These are phyloP conservation scores for Amorpha juglandis DNA, from an alignment of 2,888 invertebrate species.

Conservation along the genomic window DNA sequence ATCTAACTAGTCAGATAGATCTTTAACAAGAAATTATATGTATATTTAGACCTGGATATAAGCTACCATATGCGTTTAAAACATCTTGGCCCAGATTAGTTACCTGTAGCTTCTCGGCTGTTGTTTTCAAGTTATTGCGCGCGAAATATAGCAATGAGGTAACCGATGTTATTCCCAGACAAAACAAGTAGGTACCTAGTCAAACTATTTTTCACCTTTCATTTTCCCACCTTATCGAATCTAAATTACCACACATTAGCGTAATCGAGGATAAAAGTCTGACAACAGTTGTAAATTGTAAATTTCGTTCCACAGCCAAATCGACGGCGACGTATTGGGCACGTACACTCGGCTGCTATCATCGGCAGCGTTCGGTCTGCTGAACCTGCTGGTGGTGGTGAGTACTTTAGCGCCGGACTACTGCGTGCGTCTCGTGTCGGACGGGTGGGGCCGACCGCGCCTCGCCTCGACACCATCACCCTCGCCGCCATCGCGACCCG, in stretches of 20 bases:
- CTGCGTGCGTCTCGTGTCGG: slow-evolving; percentile 53
- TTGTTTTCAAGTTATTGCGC: too few relatives aligned
- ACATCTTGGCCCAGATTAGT: too few relatives aligned
- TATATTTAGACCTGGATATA: too few relatives aligned
- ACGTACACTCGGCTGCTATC: slow-evolving; percentile 85
- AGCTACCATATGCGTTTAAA: too few relatives aligned
- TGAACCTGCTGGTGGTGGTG: slow-evolving; percentile 77
- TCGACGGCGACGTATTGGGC: slow-evolving; percentile 83
- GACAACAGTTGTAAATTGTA: background rate
- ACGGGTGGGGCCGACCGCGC: slow-evolving; percentile 46
- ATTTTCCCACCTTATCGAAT: too few relatives aligned
- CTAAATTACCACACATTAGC: background rate
- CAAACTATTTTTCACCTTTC: too few relatives aligned
- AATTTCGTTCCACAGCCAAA: slow-evolving; percentile 51
- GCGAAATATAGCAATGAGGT: too few relatives aligned
- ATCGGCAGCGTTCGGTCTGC: slow-evolving; percentile 85
- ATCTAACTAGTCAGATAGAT: too few relatives aligned
- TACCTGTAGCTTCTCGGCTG: too few relatives aligned
- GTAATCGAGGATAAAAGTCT: background rate
- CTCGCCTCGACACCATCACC: background rate
- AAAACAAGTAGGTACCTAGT: too few relatives aligned
- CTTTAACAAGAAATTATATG: too few relatives aligned
- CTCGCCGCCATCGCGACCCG: background rate
- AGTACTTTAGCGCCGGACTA: slow-evolving; percentile 85
- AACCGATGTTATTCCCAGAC: too few relatives aligned